Conservation (phyloP, 2,888 invertebrate species). For the Lithophane socia region DNA sequence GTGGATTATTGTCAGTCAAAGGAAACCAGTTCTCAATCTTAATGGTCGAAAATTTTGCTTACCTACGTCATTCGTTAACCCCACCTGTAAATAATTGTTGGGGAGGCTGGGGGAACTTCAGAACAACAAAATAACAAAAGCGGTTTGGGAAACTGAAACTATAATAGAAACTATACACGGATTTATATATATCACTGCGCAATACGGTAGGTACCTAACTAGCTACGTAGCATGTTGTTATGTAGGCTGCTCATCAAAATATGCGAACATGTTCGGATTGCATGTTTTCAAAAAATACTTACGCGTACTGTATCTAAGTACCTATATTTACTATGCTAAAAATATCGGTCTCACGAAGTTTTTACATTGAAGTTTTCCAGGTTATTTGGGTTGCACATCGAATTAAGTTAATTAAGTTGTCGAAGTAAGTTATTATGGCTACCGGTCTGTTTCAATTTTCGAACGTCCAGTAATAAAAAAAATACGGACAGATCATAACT, state of each 20-base stretch:
- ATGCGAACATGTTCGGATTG: conserved; percentile 3
- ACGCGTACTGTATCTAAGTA: background rate
- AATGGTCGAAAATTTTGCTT: conserved; percentile 4
- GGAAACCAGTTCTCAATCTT: background rate
- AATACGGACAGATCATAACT: background rate
- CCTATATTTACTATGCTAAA: background rate
- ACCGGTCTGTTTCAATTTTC: background rate
- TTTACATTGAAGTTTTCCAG: conserved; percentile 5
- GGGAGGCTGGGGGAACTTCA: background rate
- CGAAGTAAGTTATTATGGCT: background rate
- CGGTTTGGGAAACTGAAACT: conserved; percentile 22
- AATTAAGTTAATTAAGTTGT: no score
- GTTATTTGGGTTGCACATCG: conserved; percentile 10
- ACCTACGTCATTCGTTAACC: conserved; percentile 17
- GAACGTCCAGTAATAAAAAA: background rate
- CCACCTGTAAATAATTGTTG: conserved; percentile 10
- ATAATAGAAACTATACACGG: background rate
- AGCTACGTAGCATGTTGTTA: conserved; percentile 6
- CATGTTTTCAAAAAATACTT: conserved; percentile 6
- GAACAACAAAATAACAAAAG: conserved; percentile 21
- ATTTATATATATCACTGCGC: conserved; percentile 33
- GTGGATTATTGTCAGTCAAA: background rate
- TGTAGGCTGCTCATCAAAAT: conserved; percentile 27
- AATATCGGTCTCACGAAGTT: conserved; percentile 13
- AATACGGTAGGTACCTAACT: conserved; percentile 10